These are phyloP conservation scores for Drosophila peninsularis DNA, from an alignment of 2,888 invertebrate genomes.

Conservation along the genomic window DNA sequence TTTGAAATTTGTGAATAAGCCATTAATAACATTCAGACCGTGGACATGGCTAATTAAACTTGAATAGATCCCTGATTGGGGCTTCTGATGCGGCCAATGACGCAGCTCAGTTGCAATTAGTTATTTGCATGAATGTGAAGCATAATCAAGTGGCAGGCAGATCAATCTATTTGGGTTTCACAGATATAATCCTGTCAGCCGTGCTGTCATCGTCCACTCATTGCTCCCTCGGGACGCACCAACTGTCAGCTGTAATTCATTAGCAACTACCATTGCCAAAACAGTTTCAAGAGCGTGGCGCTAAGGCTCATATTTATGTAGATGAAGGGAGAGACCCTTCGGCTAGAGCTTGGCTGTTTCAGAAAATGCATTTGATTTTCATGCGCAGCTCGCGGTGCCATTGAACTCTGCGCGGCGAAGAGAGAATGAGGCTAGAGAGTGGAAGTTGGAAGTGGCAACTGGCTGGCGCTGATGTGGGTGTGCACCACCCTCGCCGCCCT, in stretches of 20 bases:
- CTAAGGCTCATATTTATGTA: constrained; percentile 10
- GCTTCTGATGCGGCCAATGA: constrained; percentile 1
- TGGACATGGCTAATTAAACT: neutral
- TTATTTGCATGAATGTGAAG: constrained; percentile 22
- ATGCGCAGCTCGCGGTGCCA: constrained; percentile 52
- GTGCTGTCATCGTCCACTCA: constrained; percentile 18
- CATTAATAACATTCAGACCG: neutral
- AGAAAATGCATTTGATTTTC: constrained; percentile 62
- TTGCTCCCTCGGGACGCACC: constrained; percentile 19
- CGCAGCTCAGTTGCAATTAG: constrained; percentile 19
- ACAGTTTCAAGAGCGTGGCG: constrained; percentile 15
- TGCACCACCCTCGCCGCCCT: neutral
- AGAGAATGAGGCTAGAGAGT: constrained; percentile 12
- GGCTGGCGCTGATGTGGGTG: constrained; percentile 26
- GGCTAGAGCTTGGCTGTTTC: constrained; percentile 7
- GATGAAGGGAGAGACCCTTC: constrained; percentile 17
- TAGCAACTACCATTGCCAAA: constrained; percentile 40
- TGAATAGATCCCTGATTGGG: constrained; percentile 8
- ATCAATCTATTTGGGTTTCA: constrained; percentile 15
- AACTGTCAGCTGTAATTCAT: constrained; percentile 32
- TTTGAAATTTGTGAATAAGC: neutral
- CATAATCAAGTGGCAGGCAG: neutral
- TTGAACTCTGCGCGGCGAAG: constrained; percentile 54
- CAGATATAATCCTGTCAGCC: constrained; percentile 21
- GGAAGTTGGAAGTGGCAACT: neutral